These are phyloP conservation scores for Pithys albifrons DNA, from an alignment of 2,113 vertebrate genomes.

Conservation along the genomic window DNA sequence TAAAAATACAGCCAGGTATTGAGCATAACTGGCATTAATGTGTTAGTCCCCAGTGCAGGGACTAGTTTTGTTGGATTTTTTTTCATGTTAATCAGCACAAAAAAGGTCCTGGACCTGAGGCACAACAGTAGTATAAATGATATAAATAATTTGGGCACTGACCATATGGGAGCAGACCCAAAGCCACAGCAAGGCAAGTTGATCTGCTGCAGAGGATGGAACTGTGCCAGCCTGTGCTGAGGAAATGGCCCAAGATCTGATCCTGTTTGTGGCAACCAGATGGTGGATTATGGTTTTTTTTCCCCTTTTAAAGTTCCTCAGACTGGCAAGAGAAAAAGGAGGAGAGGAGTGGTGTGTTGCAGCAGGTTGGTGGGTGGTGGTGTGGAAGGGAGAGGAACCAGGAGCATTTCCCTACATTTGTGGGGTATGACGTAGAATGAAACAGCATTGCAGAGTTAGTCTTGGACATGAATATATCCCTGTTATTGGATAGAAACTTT, in stretches of 20 bases:
- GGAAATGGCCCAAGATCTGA: not conserved
- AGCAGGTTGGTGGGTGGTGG: constrained; percentile 11
- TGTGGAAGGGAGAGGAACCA: not conserved
- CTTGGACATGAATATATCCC: not conserved
- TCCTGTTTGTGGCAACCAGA: not conserved
- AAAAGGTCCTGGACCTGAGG: not conserved
- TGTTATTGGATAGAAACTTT: not conserved
- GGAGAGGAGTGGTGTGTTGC: not conserved
- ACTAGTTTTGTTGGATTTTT: not conserved
- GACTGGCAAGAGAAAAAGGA: not conserved
- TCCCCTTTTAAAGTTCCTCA: not conserved
- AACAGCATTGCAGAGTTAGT: not conserved
- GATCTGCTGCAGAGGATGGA: constrained; percentile 2
- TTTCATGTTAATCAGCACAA: not conserved
- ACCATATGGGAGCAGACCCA: not conserved
- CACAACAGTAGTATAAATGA: not conserved
- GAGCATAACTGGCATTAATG: not conserved
- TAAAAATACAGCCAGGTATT: not conserved
- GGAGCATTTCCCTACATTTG: not conserved
- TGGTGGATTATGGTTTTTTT: not conserved
- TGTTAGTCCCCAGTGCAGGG: not conserved
- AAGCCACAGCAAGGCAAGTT: not conserved
- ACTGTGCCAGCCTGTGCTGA: not conserved
- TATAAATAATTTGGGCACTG: constrained; percentile 3
- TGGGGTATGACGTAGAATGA: not conserved